These are phyloP conservation scores for Cercopithecus mitis DNA, from an alignment of 2,797 vertebrate genomes.

Conservation along the genomic window DNA sequence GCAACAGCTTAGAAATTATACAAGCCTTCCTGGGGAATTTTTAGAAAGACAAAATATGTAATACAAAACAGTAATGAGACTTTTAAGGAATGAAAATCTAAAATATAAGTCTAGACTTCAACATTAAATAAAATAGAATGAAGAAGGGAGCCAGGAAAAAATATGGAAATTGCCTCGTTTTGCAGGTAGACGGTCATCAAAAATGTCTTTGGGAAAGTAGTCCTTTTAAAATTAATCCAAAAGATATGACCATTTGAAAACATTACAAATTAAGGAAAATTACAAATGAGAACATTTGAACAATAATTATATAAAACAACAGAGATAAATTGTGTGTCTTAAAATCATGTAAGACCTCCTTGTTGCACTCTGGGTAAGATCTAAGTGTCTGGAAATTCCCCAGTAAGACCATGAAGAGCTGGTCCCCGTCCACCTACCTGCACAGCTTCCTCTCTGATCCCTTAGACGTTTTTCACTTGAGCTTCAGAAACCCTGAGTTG, in stretches of 20 bases:
- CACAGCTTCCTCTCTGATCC: too few relatives aligned
- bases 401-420: not conserved
- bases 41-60: not conserved
- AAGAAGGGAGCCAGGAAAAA: not conserved
- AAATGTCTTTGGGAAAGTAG: not conserved
- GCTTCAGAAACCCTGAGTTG: accelerated
- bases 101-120: not conserved
- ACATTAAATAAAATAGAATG: not conserved
- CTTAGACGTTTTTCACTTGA: not conserved
- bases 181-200: not conserved
- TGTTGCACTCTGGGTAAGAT: not conserved
- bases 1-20: not conserved
- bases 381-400: not conserved
- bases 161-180: not conserved
- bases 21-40: not conserved
- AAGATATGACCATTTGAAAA: not conserved
- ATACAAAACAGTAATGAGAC: not conserved
- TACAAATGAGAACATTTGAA: not conserved
- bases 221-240: not conserved
- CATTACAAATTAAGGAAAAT: not conserved
- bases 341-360: not conserved
- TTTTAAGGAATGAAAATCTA: not conserved
- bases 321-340: not conserved
- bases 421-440: not conserved
- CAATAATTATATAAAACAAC: not conserved